These are phyloP conservation scores for Lethrus apterus DNA, from an alignment of 1,140 invertebrate genomes.

Conservation along the genomic window DNA sequence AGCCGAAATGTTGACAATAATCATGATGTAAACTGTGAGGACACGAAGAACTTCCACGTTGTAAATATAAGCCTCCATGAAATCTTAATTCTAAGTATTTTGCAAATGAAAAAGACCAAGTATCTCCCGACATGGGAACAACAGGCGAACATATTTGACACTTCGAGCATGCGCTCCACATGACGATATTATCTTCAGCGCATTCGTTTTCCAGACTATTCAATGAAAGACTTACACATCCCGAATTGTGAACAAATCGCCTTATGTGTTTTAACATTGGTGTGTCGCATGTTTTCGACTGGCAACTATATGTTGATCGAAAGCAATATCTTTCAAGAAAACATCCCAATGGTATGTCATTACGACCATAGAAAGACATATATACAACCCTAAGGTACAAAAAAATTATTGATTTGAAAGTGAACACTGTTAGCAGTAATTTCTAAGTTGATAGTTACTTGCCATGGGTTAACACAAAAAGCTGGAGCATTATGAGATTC, in stretches of 20 bases:
- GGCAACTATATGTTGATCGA: conserved; percentile 74
- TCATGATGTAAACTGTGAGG: conserved; percentile 84
- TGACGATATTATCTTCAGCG: conserved; percentile 59
- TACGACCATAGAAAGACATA: conserved; percentile 92
- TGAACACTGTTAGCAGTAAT: not conserved
- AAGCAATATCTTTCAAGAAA: conserved; percentile 93
- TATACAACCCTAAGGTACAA: conserved; percentile 68
- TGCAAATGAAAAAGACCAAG: conserved; percentile 82
- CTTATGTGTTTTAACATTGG: conserved; percentile 86
- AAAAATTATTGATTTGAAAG: not conserved
- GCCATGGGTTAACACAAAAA: conserved; percentile 87
- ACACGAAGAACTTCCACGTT: conserved; percentile 57
- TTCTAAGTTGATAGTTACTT: conserved; percentile 30
- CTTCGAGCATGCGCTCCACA: conserved; percentile 80
- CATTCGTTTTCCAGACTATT: conserved; percentile 45
- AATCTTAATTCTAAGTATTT: conserved; percentile 88
- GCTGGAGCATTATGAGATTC: conserved; percentile 72
- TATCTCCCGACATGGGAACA: conserved; percentile 68
- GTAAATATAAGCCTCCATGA: conserved; percentile 67
- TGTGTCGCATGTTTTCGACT: conserved; percentile 67
- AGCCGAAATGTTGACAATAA: conserved; percentile 87
- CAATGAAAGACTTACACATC: conserved; percentile 66
- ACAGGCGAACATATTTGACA: conserved; percentile 70
- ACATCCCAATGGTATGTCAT: conserved; percentile 90
- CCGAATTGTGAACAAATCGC: conserved; percentile 66